Percentiles rank a stretch among this genome's conserved stretches.
Evolutionary conservation across 2,888 invertebrate species (phyloP).

Genomic region (Himalopsyche tibetana): DNA sequence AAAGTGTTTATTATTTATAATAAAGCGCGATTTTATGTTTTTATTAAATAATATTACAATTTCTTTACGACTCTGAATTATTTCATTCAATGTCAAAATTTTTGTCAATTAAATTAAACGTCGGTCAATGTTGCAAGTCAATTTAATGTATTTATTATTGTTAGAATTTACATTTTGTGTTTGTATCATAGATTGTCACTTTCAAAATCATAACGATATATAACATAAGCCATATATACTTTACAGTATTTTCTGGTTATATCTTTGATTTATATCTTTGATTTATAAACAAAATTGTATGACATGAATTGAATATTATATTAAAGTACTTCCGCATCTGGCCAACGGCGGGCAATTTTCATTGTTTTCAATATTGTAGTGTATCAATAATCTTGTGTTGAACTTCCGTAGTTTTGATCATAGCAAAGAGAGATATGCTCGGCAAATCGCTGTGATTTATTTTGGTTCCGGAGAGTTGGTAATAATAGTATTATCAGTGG

Average conservation of each 20-base stretch:
- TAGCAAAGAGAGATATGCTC: constrained; percentile 3
- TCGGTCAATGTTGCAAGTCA: too few species aligned
- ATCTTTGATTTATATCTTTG: neutral
- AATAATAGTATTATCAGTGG: constrained; percentile 9
- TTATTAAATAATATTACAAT: too few species aligned
- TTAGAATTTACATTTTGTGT: neutral
- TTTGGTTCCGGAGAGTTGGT: neutral
- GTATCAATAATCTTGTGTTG: neutral
- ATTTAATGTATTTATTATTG: neutral
- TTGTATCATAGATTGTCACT: neutral
- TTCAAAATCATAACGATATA: constrained; percentile 20
- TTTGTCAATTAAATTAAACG: too few species aligned
- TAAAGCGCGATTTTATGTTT: too few species aligned
- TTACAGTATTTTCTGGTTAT: neutral
- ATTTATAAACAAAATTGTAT: neutral
- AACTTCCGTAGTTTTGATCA: constrained; percentile 3
- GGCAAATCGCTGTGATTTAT: neutral
- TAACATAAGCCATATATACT: neutral
- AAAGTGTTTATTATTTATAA: too few species aligned
- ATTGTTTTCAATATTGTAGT: constrained; percentile 22
- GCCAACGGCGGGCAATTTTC: constrained; percentile 22
- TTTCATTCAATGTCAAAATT: too few species aligned
- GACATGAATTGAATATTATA: constrained; percentile 30
- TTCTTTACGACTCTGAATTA: too few species aligned
- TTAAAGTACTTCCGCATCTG: constrained; percentile 1